Base-by-base conservation (phyloP, 2,888 invertebrate species). In the Girardia tigrina region DNA sequence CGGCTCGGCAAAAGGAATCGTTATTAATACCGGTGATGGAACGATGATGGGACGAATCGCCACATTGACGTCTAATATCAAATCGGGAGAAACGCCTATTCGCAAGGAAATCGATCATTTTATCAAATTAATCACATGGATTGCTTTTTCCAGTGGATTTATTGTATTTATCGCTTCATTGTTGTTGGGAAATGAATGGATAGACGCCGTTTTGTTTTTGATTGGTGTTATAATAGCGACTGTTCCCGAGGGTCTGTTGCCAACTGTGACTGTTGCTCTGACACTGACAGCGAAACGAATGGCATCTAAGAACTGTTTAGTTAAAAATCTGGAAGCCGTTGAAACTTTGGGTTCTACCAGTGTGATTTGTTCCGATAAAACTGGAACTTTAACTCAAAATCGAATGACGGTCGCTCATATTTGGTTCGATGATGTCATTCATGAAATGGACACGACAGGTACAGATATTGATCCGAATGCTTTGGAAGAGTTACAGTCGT, bases 211-310 rank as follows among this genome's bases (percentile, higher is more conserved):
- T 80, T 94, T 98, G 86, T 98, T 98, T 89, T 80, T 85, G 77
- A 98, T 98, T 85, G 97, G 97, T 77, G 97, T 98, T 86, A 97
- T 98, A 86, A 97, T 98, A 79, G 97, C 97, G 79, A 98, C 97
- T 86, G 97, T 98, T 81, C 97, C 97, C 69, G 97, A 98, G 88
- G 95, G 97, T 87, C 88, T 97, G 56, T 87, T 98, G 81, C 97
- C 97, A 80, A 98, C 97, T 79, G 97, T 98, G 79, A 98, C 97
- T 77, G 97, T 97, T 80, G 97, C 95, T 85, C 87, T 98, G 83
- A 97, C 98, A 69, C 88, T 98, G 79, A 98, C 97, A 80, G 97
- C 97, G 83, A 97, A 97, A 86, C 89, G 97, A 83, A 98, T 97
- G 97, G 98, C 98, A 80, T 92, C 91, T 79, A 95, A 95, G 88